phyloP scores from a whole-genome alignment of 2,113 vertebrate genomes.

The Polypterus bichir region DNA sequence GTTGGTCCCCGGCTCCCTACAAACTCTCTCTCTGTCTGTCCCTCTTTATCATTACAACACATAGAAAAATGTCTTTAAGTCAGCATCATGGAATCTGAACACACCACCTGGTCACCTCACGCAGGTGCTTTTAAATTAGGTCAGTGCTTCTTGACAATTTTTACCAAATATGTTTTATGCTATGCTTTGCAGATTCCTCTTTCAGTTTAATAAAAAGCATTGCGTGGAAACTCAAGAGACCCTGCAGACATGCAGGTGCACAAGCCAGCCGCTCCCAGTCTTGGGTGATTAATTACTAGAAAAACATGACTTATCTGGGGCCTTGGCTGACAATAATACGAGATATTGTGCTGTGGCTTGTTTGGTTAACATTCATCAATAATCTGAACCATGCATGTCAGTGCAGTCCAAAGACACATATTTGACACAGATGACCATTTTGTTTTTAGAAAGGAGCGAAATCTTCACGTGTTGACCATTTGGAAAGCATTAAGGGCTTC shows the following conservation, averaged over 20 bases:
- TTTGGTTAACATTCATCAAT: slow-evolving; percentile 35
- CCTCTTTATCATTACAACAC: no score
- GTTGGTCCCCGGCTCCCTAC: no score
- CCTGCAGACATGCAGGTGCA: slow-evolving; percentile 63
- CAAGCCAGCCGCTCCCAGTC: slow-evolving; percentile 37
- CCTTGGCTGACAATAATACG: slow-evolving; percentile 27
- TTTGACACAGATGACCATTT: slow-evolving; percentile 40
- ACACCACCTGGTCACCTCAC: no score
- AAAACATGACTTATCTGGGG: slow-evolving; percentile 35
- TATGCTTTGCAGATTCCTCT: no score
- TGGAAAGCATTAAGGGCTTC: slow-evolving; percentile 35
- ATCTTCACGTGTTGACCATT: slow-evolving; percentile 30
- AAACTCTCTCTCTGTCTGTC: no score
- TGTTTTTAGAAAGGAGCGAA: slow-evolving; percentile 23
- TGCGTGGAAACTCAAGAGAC: slow-evolving; percentile 29
- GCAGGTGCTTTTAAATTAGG: no score
- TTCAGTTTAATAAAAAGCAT: no score
- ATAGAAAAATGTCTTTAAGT: no score
- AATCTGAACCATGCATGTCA: slow-evolving; percentile 22
- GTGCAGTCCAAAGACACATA: slow-evolving; percentile 21
- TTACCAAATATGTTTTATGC: no score
- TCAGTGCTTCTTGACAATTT: no score
- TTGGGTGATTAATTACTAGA: slow-evolving; percentile 50
- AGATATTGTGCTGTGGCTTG: slow-evolving; percentile 1
- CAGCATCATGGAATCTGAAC: no score